Percentiles rank a stretch among this genome's conserved stretches.
Conservation (phyloP, 2,113 vertebrate genomes). For the Dolichotis patagonum region DNA sequence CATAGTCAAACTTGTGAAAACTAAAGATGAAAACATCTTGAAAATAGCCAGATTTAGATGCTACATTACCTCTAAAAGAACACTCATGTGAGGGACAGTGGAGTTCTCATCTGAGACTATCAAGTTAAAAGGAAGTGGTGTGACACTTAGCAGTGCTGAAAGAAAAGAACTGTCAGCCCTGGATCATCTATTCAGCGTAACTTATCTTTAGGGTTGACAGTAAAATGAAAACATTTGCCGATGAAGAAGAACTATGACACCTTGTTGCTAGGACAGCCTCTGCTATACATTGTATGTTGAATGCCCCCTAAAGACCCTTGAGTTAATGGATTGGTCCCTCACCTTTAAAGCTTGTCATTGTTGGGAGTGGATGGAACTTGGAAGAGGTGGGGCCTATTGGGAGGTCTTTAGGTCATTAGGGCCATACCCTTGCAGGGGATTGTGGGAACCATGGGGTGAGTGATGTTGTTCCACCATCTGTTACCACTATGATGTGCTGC, state of each 20-base stretch:
- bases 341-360: not conserved
- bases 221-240: not conserved
- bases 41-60: not conserved
- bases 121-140: not conserved
- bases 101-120: not conserved
- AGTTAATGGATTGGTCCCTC: not conserved
- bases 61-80: not conserved
- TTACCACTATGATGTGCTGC: not conserved
- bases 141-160: not conserved
- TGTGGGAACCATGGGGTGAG: not conserved
- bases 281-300: not conserved
- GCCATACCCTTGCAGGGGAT: not conserved
- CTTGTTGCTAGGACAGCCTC: not conserved
- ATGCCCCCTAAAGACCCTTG: not conserved
- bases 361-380: not conserved
- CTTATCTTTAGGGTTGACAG: not conserved
- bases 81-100: not conserved
- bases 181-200: not conserved
- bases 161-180: not conserved
- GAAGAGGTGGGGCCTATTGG: not conserved
- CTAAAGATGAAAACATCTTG: not conserved
- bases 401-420: not conserved
- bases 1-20: not conserved
- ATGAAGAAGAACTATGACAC: not conserved
- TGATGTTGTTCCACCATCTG: not conserved